These are phyloP conservation scores for Popillia japonica DNA, from an alignment of 1,140 invertebrate species.

Conservation along the genomic window DNA sequence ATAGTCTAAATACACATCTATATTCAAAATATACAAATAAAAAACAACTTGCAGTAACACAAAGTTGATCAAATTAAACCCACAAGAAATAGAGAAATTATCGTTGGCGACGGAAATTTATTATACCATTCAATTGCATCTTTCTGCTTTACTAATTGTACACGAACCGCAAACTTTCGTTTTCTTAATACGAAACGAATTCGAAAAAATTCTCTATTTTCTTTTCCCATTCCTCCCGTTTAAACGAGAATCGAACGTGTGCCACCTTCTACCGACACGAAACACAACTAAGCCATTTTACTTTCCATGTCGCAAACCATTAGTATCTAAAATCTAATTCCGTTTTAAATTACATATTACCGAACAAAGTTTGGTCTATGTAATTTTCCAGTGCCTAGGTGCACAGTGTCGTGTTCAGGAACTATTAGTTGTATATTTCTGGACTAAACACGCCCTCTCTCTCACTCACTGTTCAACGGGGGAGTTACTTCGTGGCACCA, in stretches of 20 bases:
- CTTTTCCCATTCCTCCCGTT: not conserved
- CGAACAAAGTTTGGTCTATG: slow-evolving; percentile 24
- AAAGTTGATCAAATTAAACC: too few relatives aligned
- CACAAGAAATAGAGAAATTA: not conserved
- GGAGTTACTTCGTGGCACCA: slow-evolving; percentile 14
- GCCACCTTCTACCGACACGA: slow-evolving; percentile 22
- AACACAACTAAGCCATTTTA: slow-evolving; percentile 27
- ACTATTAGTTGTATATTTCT: slow-evolving; percentile 31
- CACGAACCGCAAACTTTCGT: not conserved
- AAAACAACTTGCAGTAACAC: too few relatives aligned
- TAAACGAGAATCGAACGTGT: not conserved
- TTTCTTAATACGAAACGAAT: not conserved
- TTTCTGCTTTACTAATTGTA: not conserved
- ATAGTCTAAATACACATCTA: too few relatives aligned
- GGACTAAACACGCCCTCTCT: slow-evolving; percentile 6
- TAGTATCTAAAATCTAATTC: slow-evolving; percentile 27
- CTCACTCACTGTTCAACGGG: slow-evolving; percentile 19
- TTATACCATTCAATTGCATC: not conserved
- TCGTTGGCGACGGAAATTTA: not conserved
- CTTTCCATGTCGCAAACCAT: slow-evolving; percentile 25
- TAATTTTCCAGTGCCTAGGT: slow-evolving; percentile 28
- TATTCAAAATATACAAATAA: too few relatives aligned
- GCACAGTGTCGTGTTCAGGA: slow-evolving; percentile 24
- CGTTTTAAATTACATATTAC: slow-evolving; percentile 33
- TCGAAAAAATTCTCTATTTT: not conserved